These are phyloP conservation scores for Tautogolabrus adspersus DNA, from an alignment of 2,113 vertebrate species.

Conservation along the genomic window DNA sequence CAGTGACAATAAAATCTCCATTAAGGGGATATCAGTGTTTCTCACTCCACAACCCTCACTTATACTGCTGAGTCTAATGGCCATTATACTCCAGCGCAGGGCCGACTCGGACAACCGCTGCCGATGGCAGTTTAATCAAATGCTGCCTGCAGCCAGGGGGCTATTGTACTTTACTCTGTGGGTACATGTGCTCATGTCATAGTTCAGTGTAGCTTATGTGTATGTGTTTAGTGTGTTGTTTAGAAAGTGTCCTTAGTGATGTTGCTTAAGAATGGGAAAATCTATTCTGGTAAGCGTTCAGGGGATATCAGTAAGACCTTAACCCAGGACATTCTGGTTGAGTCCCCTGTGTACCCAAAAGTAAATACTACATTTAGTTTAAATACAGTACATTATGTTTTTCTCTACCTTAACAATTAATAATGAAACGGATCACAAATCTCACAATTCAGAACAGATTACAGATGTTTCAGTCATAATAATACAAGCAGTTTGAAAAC, in stretches of 20 bases:
- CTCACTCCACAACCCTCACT: conserved; percentile 57
- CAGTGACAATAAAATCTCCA: conserved; percentile 71
- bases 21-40: conserved; percentile 61
- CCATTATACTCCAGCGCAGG: conserved; percentile 58
- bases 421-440: too few relatives aligned
- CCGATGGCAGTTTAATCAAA: conserved; percentile 65
- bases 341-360: too few relatives aligned
- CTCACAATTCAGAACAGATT: too few relatives aligned
- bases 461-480: too few relatives aligned
- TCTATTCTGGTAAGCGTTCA: too few relatives aligned
- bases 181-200: conserved; percentile 5
- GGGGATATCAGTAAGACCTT: too few relatives aligned
- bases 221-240: background rate
- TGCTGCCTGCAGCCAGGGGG: conserved; percentile 5
- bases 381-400: too few relatives aligned
- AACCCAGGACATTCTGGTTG: too few relatives aligned
- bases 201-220: background rate
- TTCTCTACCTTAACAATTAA: too few relatives aligned
- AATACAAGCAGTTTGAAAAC: too few relatives aligned
- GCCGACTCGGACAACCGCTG: conserved; percentile 43
- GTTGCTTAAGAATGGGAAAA: background rate
- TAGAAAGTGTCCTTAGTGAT: background rate
- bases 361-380: too few relatives aligned
- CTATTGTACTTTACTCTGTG: conserved; percentile 1
- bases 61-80: conserved; percentile 65